phyloP scores from a whole-genome alignment of 2,113 vertebrate species.

The Telmatochromis brachygnathus region DNA sequence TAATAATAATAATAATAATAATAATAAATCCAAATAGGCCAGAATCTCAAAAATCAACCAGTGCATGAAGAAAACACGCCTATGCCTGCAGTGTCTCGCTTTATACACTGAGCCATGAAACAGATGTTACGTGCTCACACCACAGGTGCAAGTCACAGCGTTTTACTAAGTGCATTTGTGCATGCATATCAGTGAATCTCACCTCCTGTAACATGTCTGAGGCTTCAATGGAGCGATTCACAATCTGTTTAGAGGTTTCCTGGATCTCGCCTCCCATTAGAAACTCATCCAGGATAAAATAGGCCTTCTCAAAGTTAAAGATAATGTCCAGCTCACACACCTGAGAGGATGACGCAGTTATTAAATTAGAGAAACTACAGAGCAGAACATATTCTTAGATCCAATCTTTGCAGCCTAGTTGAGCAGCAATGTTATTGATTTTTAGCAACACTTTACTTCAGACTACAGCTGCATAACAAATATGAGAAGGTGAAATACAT shows the following conservation, averaged over 20 bases:
- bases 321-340: constrained; percentile 88
- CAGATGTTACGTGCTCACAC: constrained; percentile 10
- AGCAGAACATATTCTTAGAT: neutral
- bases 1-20: neutral
- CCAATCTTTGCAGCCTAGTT: neutral
- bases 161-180: neutral
- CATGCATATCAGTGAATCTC: constrained; percentile 17
- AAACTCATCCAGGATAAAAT: constrained; percentile 87
- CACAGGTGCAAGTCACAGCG: neutral
- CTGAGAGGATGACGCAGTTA: constrained; percentile 52
- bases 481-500: constrained; percentile 67
- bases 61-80: neutral
- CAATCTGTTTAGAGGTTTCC: constrained; percentile 90
- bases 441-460: neutral
- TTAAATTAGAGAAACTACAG: neutral
- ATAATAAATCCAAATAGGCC: neutral
- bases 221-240: constrained; percentile 86
- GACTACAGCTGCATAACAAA: neutral
- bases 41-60: neutral
- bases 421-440: neutral
- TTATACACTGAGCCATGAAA: neutral
- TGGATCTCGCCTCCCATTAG: constrained; percentile 94
- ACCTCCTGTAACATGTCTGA: constrained; percentile 99
- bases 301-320: neutral
- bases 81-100: neutral